These are phyloP conservation scores for Lottia scabra DNA, from an alignment of 2,888 invertebrate species.

Conservation along the genomic window DNA sequence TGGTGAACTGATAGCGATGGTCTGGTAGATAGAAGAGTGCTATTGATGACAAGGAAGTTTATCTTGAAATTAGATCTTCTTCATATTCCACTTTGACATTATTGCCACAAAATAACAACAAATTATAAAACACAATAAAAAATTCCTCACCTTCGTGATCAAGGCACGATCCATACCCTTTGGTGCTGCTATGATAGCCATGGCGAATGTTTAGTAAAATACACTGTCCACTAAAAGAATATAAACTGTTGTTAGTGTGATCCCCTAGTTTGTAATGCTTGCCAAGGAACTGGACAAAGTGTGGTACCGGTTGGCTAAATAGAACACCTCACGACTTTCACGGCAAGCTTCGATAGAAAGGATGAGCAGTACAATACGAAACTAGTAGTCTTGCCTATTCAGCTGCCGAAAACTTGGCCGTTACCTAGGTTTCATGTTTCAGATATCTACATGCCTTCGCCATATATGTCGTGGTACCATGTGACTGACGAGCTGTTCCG, in stretches of 20 bases:
- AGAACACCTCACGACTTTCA: neutral
- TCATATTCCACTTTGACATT: too few relatives aligned
- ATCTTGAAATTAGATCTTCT: too few relatives aligned
- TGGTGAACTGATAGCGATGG: too few relatives aligned
- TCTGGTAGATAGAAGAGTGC: too few relatives aligned
- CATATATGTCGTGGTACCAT: constrained; percentile 39
- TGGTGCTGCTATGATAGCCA: constrained; percentile 2
- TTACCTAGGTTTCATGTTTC: constrained; percentile 28
- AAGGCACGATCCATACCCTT: constrained; percentile 3
- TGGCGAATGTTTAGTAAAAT: neutral
- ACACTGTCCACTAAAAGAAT: neutral
- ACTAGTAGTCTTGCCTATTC: neutral
- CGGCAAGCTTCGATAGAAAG: constrained; percentile 3
- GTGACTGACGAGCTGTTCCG: constrained; percentile 1
- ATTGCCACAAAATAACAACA: too few relatives aligned
- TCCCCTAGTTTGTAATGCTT: neutral
- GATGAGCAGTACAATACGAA: neutral
- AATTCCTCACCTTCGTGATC: constrained; percentile 1
- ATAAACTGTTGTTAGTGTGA: neutral
- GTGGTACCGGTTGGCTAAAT: neutral
- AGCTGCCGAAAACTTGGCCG: constrained; percentile 5
- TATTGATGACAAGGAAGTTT: too few relatives aligned
- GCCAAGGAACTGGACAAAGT: neutral
- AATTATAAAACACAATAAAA: neutral
- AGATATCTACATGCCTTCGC: constrained; percentile 43